Percentiles rank a stretch among this genome's conserved stretches.
Conservation (phyloP, 2,888 invertebrate species). For the Leptinotarsa haldemani region DNA sequence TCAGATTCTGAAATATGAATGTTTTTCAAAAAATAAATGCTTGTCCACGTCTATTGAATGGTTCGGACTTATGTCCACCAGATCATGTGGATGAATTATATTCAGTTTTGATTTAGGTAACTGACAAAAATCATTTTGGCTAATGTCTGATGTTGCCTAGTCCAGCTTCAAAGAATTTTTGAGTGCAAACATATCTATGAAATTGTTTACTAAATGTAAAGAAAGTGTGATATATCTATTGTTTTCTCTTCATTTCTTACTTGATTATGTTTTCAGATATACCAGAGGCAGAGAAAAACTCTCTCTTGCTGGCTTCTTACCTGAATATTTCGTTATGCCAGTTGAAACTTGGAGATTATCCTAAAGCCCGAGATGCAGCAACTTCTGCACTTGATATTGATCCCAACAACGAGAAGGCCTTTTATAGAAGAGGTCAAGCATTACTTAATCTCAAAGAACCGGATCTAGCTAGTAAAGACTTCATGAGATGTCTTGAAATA, state of each 20-base stretch:
- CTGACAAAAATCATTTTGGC: background rate
- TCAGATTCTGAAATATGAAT: too few species aligned
- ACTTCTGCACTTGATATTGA: conserved; percentile 82
- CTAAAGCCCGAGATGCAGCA: conserved; percentile 80
- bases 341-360: conserved; percentile 78
- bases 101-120: background rate
- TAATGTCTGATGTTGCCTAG: background rate
- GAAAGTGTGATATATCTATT: background rate
- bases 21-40: too few species aligned
- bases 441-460: conserved; percentile 80
- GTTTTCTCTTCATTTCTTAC: background rate
- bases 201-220: too few species aligned
- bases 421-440: conserved; percentile 90
- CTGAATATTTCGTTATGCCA: conserved; percentile 87
- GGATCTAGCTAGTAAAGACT: conserved; percentile 81
- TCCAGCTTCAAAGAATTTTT: background rate
- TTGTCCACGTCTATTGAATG: too few species aligned
- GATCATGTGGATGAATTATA: background rate
- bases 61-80: too few species aligned
- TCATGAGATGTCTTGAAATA: conserved; percentile 74
- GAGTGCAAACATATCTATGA: too few species aligned
- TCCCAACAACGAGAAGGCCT: conserved; percentile 85
- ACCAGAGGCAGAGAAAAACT: conserved; percentile 66
- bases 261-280: conserved; percentile 57
- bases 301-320: conserved; percentile 76